Evolutionary conservation across 2,797 vertebrate species (phyloP), one percentile per base, ranked within the genome.

Genomic region (Xenops minutus): DNA sequence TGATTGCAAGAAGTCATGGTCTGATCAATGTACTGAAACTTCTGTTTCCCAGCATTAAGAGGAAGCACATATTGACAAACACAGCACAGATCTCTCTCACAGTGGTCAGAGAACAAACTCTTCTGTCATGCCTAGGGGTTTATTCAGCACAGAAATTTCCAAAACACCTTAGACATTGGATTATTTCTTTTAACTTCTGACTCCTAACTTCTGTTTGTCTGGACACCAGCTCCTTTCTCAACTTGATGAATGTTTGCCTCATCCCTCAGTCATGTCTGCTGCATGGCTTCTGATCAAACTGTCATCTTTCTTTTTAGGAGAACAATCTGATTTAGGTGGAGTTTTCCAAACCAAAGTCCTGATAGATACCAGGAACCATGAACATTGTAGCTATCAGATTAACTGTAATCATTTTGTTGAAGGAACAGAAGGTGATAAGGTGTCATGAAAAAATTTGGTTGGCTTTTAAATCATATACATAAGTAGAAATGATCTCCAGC

Each of bases 81-180:
- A 7, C 24, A 72, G 9, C 7, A 27, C 7, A 46, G 2, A 4
- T 12, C 20, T 62, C 15, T 56, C 23, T 71, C 0, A 2, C 2
- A 44, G 10, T 0, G 1, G 3, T 44, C 18, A 62, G 43, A 71
- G 19, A 23, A 62, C 27, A 10, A 56, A 11, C 4, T 66, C 43
- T 69, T 80, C 30, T 67, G 11, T 66, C 36, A 46, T 19, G 43
- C 5, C 9, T 55, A 13, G 5, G 16, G 5, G 3, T 4, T 71
- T 77, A 46, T 23, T 39, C 10, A 67, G 27, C 54, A 59, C 6
- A 39, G 27, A 36, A 46, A 30, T 59, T 63, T 81, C 23, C 18
- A 71, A 71, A 74, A 36, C 51, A 14, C 7, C 15, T 61, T 52
- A 44, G 12, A 62, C 13, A 29, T 73, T 49, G n/a, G 5, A 27